phyloP scores from a whole-genome alignment of 2,888 invertebrate genomes.

The Drosophila buzzatii region DNA sequence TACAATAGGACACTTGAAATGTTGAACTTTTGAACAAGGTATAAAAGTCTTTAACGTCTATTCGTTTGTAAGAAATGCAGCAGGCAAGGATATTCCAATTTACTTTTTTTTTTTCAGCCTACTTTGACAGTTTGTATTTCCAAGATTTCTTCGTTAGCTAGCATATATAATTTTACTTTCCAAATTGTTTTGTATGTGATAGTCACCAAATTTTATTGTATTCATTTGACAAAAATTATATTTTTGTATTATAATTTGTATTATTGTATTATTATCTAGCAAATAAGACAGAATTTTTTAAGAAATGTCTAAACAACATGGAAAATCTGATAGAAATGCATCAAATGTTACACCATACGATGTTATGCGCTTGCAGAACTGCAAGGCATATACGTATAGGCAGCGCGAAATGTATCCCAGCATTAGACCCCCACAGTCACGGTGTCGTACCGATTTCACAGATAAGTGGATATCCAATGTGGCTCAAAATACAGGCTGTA shows the following conservation, averaged over 20 bases:
- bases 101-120: neutral
- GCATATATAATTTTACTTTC: neutral
- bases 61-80: neutral
- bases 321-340: fast-evolving
- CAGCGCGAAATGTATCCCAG: conserved; percentile 16
- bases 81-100: neutral
- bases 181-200: conserved; percentile 1
- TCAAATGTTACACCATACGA: conserved; percentile 13
- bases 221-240: neutral
- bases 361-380: conserved; percentile 17
- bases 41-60: too few species aligned
- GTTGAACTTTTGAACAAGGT: too few species aligned
- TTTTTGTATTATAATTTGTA: neutral
- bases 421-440: neutral
- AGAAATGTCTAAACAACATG: neutral
- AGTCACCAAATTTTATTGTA: conserved; percentile 7
- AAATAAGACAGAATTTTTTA: neutral
- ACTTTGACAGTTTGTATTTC: neutral
- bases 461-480: conserved; percentile 7
- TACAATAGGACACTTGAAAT: too few species aligned
- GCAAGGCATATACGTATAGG: conserved; percentile 1
- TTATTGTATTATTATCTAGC: neutral
- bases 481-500: neutral
- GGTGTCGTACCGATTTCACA: neutral
- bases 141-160: neutral